Conservation (phyloP, 1,140 invertebrate species). For the Bombus terrestris region DNA sequence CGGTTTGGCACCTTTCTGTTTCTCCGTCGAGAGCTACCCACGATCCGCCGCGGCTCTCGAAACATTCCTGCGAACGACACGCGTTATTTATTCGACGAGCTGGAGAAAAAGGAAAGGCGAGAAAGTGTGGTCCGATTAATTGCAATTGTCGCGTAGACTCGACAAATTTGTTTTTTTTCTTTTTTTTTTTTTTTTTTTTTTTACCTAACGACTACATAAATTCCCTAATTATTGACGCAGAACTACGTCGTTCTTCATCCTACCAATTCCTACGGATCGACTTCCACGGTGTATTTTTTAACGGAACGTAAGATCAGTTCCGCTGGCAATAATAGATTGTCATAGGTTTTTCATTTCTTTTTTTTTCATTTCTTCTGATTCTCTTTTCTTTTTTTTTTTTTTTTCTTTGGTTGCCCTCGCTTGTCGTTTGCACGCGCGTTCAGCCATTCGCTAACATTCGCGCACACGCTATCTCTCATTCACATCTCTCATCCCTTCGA, state of each 20-base stretch:
- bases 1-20: slow-evolving; percentile 41
- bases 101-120: slow-evolving; percentile 70
- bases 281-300: slow-evolving; percentile 58
- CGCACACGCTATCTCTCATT: neutral
- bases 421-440: slow-evolving; percentile 23
- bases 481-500: neutral
- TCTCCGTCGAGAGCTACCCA: slow-evolving; percentile 20
- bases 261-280: slow-evolving; percentile 77
- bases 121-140: slow-evolving; percentile 70
- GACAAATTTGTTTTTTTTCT: slow-evolving; percentile 42
- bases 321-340: slow-evolving; percentile 77
- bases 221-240: slow-evolving; percentile 57
- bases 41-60: slow-evolving; percentile 38
- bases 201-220: slow-evolving; percentile 55
- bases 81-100: slow-evolving; percentile 45
- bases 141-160: slow-evolving; percentile 63
- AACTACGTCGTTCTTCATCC: slow-evolving; percentile 59
- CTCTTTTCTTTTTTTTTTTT: neutral
- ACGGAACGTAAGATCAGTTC: slow-evolving; percentile 57
- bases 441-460: neutral
- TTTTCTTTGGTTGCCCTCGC: neutral
- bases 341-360: slow-evolving; percentile 65
- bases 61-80: slow-evolving; percentile 42
- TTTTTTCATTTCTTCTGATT: slow-evolving; percentile 20
- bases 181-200: neutral